Evolutionary conservation across 2,888 invertebrate species (phyloP), one percentile per base, ranked within the genome.

Genomic region (Drosophila mimica): DNA sequence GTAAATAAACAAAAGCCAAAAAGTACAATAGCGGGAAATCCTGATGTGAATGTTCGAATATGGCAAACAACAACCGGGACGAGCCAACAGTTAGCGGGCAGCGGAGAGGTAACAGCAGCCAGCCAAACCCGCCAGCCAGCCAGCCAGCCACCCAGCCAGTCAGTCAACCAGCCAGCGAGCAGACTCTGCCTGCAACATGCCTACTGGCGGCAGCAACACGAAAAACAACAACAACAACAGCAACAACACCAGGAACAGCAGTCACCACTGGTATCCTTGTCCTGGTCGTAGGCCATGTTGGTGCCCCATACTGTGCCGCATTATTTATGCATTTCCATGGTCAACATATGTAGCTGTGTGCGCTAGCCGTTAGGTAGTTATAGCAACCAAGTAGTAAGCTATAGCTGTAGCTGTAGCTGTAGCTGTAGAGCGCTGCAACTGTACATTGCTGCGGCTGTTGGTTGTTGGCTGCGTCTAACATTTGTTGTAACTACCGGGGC

Each of bases 11-110:
- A 86, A 86, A 85, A 89, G 90, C 85, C 85, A 86, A 86, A 86
- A 86, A 86, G 90, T 86, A 86, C 85, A 86, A 86, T 86, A 88
- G 90, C 85, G 90, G 85, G 88, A 86, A 89, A 89, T 86, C 85
- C 85, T 86, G 90, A 86, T 86, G 85, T 89, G 85, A 85, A 85
- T 85, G 85, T 86, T 86, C 85, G 88, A 86, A 86, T 86, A 89
- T 89, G 85, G 90, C 89, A 89, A 86, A 89, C 88, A 89, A 69
- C 74, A 82, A 74, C 57, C 61, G 61, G 68, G 57, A 28, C 63
- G 31, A 65, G 64, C 48, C 63, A 57, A 69, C 54, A n/a, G 68
- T 46, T 49, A 67, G 53, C 57, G 38, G 66, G 34, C 65, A 31
- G 40, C 38, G 56, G 7, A 46, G 52, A 30, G 63, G n/a, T 13